phyloP scores from a whole-genome alignment of 2,888 invertebrate species.

The Globia sparganii region DNA sequence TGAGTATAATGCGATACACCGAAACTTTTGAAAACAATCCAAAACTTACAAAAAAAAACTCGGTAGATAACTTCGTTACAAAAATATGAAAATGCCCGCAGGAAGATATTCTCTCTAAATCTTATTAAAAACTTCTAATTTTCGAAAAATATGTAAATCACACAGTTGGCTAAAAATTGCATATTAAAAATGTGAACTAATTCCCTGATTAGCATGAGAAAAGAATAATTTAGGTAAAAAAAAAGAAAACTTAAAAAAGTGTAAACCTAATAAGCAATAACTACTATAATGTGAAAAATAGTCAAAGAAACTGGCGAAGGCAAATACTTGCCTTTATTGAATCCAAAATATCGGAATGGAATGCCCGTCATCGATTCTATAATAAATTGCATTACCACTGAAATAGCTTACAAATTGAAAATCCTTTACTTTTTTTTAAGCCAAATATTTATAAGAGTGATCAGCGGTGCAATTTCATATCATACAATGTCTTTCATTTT shows the following conservation, averaged over 20 bases:
- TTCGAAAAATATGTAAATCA: no score
- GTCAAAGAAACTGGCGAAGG: neutral
- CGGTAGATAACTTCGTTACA: neutral
- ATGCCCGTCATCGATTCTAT: neutral
- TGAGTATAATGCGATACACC: neutral
- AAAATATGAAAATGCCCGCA: neutral
- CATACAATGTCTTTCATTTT: neutral
- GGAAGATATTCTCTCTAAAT: neutral
- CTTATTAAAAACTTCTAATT: neutral
- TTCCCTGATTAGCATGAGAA: neutral
- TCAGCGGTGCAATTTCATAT: neutral
- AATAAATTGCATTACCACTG: conserved; percentile 9
- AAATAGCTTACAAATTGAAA: conserved; percentile 26
- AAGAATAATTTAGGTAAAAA: neutral
- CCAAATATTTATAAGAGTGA: neutral
- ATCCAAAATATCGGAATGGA: conserved; percentile 30
- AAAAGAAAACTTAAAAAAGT: neutral
- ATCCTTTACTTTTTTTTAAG: conserved; percentile 17
- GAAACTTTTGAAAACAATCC: conserved; percentile 24
- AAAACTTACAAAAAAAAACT: neutral
- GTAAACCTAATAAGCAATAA: neutral
- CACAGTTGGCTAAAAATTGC: no score
- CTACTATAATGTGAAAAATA: neutral
- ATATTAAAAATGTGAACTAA: neutral
- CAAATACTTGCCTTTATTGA: neutral